Percentiles rank a stretch among this genome's conserved stretches.
These are phyloP conservation scores for Drosophila elegans DNA, from an alignment of 1,140 invertebrate genomes.

Conservation along the genomic window DNA sequence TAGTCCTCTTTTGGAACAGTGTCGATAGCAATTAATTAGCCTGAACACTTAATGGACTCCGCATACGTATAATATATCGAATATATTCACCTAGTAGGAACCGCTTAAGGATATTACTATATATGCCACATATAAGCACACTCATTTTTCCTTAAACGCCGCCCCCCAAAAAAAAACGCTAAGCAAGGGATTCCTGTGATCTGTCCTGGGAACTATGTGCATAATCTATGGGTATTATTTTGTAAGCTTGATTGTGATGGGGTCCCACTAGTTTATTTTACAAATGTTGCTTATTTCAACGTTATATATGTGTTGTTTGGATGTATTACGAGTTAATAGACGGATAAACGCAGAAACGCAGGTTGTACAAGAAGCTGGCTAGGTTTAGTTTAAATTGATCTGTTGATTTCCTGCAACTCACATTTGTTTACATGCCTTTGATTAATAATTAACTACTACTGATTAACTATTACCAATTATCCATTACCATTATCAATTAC, in stretches of 20 bases:
- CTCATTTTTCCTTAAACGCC: constrained; percentile 3
- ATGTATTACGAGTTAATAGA: constrained; percentile 6
- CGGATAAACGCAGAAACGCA: constrained; percentile 42
- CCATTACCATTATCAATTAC: neutral
- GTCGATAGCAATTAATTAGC: constrained; percentile 35
- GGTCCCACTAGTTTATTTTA: constrained; percentile 22
- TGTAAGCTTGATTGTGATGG: constrained; percentile 44
- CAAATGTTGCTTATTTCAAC: constrained; percentile 38
- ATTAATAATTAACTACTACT: constrained; percentile 6
- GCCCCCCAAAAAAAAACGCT: constrained; percentile 31
- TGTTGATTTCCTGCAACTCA: neutral
- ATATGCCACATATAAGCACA: constrained; percentile 10
- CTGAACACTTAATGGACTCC: constrained; percentile 32
- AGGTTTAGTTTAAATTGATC: constrained; percentile 47
- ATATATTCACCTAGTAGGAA: constrained; percentile 32
- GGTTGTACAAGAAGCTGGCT: constrained; percentile 64
- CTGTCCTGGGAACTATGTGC: constrained; percentile 21
- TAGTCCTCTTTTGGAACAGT: constrained; percentile 36
- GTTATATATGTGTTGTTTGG: constrained; percentile 36
- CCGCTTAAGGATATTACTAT: neutral
- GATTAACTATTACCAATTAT: constrained; percentile 6
- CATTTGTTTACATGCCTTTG: constrained; percentile 7
- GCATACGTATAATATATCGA: constrained; percentile 25
- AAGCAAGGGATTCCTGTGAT: constrained; percentile 42
- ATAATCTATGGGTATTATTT: constrained; percentile 76